phyloP scores from a whole-genome alignment of 2,113 vertebrate species.

The pig (Sus scrofa) region DNA sequence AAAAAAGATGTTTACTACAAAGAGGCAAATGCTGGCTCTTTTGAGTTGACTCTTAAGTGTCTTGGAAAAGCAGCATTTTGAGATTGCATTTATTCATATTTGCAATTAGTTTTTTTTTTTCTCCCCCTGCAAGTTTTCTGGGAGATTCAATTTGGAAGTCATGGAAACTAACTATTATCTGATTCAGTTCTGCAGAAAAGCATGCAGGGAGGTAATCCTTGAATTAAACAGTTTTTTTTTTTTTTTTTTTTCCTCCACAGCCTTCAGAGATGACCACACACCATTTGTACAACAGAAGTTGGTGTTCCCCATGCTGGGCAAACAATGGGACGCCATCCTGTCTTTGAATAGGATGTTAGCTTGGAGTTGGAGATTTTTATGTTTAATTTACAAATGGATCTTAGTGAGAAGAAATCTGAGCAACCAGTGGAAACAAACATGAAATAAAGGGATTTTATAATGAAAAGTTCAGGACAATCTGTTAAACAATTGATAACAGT shows the following conservation, averaged over 20 bases:
- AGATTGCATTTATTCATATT: conserved; percentile 80
- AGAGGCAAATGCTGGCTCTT: conserved; percentile 80
- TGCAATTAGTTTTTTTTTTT: conserved; percentile 78
- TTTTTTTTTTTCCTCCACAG: conserved; percentile 90
- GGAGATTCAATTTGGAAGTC: conserved; percentile 92
- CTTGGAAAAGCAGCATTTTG: conserved; percentile 69
- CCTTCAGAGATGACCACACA: conserved; percentile 97
- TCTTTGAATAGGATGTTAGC: conserved; percentile 97
- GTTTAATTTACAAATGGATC: conserved; percentile 99
- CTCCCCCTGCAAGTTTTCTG: conserved; percentile 72
- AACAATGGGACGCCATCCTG: conserved; percentile 99
- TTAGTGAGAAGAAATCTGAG: conserved; percentile 97
- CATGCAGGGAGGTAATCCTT: conserved; percentile 99
- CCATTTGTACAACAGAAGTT: conserved; percentile 95
- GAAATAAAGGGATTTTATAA: conserved; percentile 95
- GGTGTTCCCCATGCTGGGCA: conserved; percentile 98
- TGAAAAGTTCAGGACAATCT: conserved; percentile 94
- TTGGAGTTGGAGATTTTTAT: conserved; percentile 94
- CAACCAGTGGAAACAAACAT: conserved; percentile 91
- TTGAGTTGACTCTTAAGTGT: conserved; percentile 73
- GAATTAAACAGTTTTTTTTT: conserved; percentile 98
- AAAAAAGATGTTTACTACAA: conserved; percentile 65
- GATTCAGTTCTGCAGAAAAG: conserved; percentile 96
- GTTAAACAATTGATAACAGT: conserved; percentile 96
- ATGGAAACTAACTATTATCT: conserved; percentile 99